Base-by-base conservation (phyloP, 2,797 vertebrate genomes). In the Antrozous pallidus region DNA sequence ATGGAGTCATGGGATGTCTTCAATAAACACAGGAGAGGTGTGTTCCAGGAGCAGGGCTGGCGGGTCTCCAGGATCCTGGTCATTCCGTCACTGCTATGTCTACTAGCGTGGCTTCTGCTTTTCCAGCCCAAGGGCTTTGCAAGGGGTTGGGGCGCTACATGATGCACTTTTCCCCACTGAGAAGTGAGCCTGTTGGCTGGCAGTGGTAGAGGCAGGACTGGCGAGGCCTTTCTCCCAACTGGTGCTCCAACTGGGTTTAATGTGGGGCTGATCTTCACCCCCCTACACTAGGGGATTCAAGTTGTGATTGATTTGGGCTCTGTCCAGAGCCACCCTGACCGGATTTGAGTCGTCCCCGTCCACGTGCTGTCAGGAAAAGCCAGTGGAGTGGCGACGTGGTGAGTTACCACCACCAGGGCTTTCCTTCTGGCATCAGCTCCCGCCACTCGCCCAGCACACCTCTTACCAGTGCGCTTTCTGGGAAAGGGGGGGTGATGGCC, bases 311-410 rank as follows among this genome's bases (percentile, higher is more conserved):
- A 56, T 58, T 13, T 45, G 63, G 75, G 67, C 36, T 38, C 65
- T 1, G 9, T 24, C 75, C n/a, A 61, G n/a, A 56, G 31, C 16
- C 56, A 11, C 14, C 18, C 58, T 36, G 26, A 22, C 24, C 2
- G 1, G 28, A 8, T 38, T 24, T 12, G 9, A 18, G 6, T 3
- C 8, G 38, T 13, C 18, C 28, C 45, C 22, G 18, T 14, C 10
- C 13, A 45, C 2, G 0, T 0, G 4, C 22, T 0, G 3, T 51
- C 83, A 79, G 33, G 8, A 63, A 16, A 31, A 7, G 24, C 31
- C 69, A 28, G 18, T 0, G 0, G 11, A 28, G 18, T 0, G 0
- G 11, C 3, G 33, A 45, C 0, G 3, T 2, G 17, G 2, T 1
- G 22, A 73, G 45, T 5, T 22, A 8, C 22, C 18, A 38, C 1